Evolutionary conservation across 2,113 vertebrate species (phyloP).

Genomic region (Xyrauchen texanus): DNA sequence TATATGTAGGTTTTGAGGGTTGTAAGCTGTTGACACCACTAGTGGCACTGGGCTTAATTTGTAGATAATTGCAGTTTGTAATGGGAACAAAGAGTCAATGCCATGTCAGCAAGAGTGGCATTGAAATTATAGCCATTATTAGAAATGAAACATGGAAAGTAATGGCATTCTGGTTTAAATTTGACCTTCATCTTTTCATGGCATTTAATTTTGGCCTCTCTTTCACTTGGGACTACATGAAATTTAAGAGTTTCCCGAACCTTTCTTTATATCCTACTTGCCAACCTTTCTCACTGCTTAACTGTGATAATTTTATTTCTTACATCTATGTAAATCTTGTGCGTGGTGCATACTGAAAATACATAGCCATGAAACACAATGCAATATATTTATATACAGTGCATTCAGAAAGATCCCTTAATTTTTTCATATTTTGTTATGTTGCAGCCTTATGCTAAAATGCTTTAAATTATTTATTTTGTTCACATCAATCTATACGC

Average conservation of each 20-base stretch:
- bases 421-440: too few relatives aligned
- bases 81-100: slow-evolving; percentile 15
- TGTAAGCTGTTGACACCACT: slow-evolving; percentile 27
- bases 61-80: slow-evolving; percentile 44
- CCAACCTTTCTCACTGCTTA: neutral
- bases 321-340: too few relatives aligned
- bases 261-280: slow-evolving; percentile 15
- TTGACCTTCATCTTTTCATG: slow-evolving; percentile 39
- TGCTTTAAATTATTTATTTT: too few relatives aligned
- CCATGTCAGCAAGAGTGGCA: slow-evolving; percentile 31
- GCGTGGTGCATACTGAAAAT: too few relatives aligned
- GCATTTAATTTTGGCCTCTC: slow-evolving; percentile 3
- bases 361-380: too few relatives aligned
- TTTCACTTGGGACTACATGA: neutral
- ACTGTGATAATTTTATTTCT: too few relatives aligned
- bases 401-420: too few relatives aligned
- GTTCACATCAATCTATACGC: too few relatives aligned
- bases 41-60: slow-evolving; percentile 33
- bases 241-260: slow-evolving; percentile 13
- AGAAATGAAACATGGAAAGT: slow-evolving; percentile 42
- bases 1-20: neutral
- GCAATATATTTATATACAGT: too few relatives aligned
- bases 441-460: too few relatives aligned
- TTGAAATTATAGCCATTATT: slow-evolving; percentile 42
- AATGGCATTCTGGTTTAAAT: slow-evolving; percentile 47